phyloP scores from a whole-genome alignment of 2,888 invertebrate species.

The Amblyteles armatorius region DNA sequence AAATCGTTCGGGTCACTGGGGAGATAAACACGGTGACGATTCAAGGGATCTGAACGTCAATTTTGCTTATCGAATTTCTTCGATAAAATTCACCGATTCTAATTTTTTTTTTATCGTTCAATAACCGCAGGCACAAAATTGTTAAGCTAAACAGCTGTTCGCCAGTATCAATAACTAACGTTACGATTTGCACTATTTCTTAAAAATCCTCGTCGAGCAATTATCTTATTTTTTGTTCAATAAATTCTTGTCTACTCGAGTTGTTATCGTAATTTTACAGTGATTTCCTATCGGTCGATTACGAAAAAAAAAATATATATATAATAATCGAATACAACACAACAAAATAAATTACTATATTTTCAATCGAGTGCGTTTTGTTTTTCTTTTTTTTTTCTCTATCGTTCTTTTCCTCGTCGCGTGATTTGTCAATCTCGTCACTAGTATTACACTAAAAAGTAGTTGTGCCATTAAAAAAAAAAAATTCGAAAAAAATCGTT shows the following conservation, averaged over 20 bases:
- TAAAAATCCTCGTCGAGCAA: no score
- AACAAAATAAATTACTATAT: not conserved
- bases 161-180: conserved; percentile 70
- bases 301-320: not conserved
- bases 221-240: conserved; percentile 20
- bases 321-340: conserved; percentile 17
- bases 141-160: conserved; percentile 75
- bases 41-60: conserved; percentile 9
- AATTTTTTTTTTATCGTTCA: not conserved
- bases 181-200: conserved; percentile 73
- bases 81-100: not conserved
- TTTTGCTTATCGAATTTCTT: not conserved
- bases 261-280: conserved; percentile 28
- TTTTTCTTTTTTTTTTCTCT: conserved; percentile 15
- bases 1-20: conserved; percentile 11
- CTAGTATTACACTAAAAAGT: conserved; percentile 71
- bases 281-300: not conserved
- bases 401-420: not conserved
- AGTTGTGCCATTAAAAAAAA: conserved; percentile 73
- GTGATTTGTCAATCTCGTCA: not conserved
- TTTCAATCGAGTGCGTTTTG: conserved; percentile 29
- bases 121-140: conserved; percentile 78
- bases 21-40: conserved; percentile 25
- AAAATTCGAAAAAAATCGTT: not conserved
- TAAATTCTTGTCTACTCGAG: conserved; percentile 37